Base-by-base conservation (phyloP, 2,113 vertebrate genomes). In the Aepyceros melampus region DNA sequence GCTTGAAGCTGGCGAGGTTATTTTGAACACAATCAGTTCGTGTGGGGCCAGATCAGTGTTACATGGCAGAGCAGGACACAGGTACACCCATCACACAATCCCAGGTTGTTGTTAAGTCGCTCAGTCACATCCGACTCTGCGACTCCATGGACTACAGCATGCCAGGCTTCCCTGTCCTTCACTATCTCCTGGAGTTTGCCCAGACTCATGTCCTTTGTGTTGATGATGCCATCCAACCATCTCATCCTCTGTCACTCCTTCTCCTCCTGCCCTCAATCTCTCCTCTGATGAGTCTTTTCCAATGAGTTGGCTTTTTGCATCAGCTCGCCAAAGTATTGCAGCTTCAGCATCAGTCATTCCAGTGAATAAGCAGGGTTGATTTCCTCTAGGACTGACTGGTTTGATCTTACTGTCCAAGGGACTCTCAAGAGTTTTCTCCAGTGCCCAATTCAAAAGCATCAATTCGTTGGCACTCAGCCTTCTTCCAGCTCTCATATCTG, bases 21-120 rank as follows among this genome's bases (percentile, higher is more conserved):
- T 43, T 5, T 12, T 0, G 40, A 56, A 21, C 8, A 1, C 4
- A 3, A 5, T 1, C 25, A 3, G 7, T 1, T 19, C 25, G 0
- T 25, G 6, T 4, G 4, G 3, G 58, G 64, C 31, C 5, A 27
- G 60, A 21, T 27, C 49, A 11, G 31, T 4, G 40, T 5, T 13
- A 4, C 7, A 0, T 3, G 55, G 16, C 2, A 13, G 21, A 27
- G 31, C 55, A 0, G 43, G 51, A 43, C 16, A 10, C 33, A 16
- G 2, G 12, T 49, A 1, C 19, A 47, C 89, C 53, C 6, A 0
- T 33, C 9, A 21, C 3, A 12, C 1, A 7, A 21, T 19, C 31
- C 4, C 64, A 36, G 36, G 64, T 2, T 6, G n/a, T 36, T 71
- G 64, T n/a, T 19, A 7, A 67, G 62, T n/a, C 7, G 1, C 64